Percentiles rank a stretch among this genome's conserved stretches.
These are phyloP conservation scores for Peromyscus aztecus DNA, from an alignment of 2,797 vertebrate genomes.

Conservation along the genomic window DNA sequence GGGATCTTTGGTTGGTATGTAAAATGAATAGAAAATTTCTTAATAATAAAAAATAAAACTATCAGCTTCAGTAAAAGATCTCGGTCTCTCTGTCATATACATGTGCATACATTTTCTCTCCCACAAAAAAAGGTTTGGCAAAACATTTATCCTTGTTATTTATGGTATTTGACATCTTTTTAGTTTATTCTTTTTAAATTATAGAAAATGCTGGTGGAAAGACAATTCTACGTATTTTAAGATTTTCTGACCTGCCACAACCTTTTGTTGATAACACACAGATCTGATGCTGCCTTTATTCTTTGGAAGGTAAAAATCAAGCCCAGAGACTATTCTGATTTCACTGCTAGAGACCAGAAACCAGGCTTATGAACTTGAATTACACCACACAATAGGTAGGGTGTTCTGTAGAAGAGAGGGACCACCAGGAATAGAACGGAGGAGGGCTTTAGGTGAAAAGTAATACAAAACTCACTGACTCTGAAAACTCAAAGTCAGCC, in stretches of 20 bases:
- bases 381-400: background rate
- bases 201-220: conserved; percentile 43
- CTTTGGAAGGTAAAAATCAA: background rate
- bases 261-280: conserved; percentile 31
- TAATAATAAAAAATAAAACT: background rate
- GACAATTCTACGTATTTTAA: conserved; percentile 16
- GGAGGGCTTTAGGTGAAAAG: background rate
- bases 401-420: background rate
- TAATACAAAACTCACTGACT: background rate
- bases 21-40: too few relatives aligned
- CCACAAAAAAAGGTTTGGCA: conserved; percentile 19
- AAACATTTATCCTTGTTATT: conserved; percentile 44
- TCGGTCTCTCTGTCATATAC: background rate
- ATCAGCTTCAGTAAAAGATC: too few relatives aligned
- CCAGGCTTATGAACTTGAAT: background rate
- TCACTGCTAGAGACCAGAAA: background rate
- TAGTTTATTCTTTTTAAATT: background rate
- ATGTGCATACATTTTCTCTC: background rate
- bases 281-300: background rate
- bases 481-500: conserved; percentile 12
- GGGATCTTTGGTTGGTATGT: too few relatives aligned
- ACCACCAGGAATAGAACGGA: background rate
- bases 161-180: conserved; percentile 52
- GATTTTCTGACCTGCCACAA: background rate
- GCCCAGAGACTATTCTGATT: background rate